A percentile compares a stretch with the other conserved stretches of the same genome.
phyloP scores from a whole-genome alignment of 23 tunicate species.

The Trididemnum nubilum region DNA sequence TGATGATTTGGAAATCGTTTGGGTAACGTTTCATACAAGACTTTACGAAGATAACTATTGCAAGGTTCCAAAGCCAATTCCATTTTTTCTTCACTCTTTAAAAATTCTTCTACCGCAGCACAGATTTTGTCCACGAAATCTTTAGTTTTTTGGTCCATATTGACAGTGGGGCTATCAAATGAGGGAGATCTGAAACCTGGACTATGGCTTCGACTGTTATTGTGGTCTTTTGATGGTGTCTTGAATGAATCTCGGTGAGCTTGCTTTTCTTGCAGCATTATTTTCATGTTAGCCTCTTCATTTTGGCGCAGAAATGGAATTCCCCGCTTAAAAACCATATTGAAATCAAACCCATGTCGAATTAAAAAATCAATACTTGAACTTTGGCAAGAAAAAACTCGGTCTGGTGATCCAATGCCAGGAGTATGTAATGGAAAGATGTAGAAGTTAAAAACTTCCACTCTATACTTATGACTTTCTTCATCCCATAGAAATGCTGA shows the following conservation, averaged over 20 bases:
- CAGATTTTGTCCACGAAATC: constrained; percentile 52
- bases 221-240: not conserved
- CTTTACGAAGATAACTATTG: constrained; percentile 81
- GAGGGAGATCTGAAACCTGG: no score
- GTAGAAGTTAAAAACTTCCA: constrained; percentile 76
- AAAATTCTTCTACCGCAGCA: constrained; percentile 40
- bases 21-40: constrained; percentile 74
- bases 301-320: constrained; percentile 65
- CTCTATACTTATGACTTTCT: constrained; percentile 48
- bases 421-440: constrained; percentile 74
- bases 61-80: constrained; percentile 65
- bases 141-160: constrained; percentile 55
- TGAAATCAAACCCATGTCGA: constrained; percentile 80
- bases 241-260: not conserved
- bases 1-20: constrained; percentile 58
- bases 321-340: constrained; percentile 73
- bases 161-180: not conserved
- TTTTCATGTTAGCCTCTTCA: constrained; percentile 56
- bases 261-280: constrained; percentile 60
- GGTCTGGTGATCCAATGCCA: constrained; percentile 57
- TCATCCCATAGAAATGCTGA: constrained; percentile 64
- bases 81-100: constrained; percentile 39
- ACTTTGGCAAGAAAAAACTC: constrained; percentile 83
- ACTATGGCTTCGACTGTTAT: no score
- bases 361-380: constrained; percentile 82